These are phyloP conservation scores for Harpalus rufipes DNA, from an alignment of 2,888 invertebrate genomes.

Conservation along the genomic window DNA sequence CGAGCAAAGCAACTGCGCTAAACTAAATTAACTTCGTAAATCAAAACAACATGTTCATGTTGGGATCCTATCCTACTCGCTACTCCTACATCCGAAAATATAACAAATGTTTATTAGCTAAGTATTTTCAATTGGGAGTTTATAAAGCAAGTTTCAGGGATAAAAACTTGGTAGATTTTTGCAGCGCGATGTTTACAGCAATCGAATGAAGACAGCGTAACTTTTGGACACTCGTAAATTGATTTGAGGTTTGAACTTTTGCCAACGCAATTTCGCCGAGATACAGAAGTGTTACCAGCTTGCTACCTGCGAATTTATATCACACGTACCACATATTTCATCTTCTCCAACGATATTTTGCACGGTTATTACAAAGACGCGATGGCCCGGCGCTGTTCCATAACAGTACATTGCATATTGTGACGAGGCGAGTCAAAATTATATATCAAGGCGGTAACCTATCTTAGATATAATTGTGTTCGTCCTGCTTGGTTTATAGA, in stretches of 20 bases:
- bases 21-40: constrained; percentile 62
- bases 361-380: constrained; percentile 4
- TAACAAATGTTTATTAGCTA: constrained; percentile 61
- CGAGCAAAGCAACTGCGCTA: constrained; percentile 62
- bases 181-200: constrained; percentile 57
- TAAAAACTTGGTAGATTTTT: constrained; percentile 45
- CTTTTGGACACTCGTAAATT: constrained; percentile 60
- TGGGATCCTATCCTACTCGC: not conserved
- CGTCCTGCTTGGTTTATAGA: too few species aligned
- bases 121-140: constrained; percentile 34
- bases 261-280: constrained; percentile 60
- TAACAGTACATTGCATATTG: not conserved
- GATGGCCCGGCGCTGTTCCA: not conserved
- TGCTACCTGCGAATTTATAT: constrained; percentile 44
- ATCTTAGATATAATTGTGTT: too few species aligned
- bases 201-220: constrained; percentile 58
- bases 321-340: constrained; percentile 22
- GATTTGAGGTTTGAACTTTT: constrained; percentile 58
- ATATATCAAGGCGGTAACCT: too few species aligned
- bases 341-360: not conserved
- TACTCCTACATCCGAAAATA: constrained; percentile 42
- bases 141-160: constrained; percentile 37
- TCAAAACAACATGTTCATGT: constrained; percentile 36
- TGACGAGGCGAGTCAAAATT: too few species aligned
- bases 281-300: constrained; percentile 36